Base-by-base conservation (phyloP, 2,797 vertebrate species). In the Mico argentatus region DNA sequence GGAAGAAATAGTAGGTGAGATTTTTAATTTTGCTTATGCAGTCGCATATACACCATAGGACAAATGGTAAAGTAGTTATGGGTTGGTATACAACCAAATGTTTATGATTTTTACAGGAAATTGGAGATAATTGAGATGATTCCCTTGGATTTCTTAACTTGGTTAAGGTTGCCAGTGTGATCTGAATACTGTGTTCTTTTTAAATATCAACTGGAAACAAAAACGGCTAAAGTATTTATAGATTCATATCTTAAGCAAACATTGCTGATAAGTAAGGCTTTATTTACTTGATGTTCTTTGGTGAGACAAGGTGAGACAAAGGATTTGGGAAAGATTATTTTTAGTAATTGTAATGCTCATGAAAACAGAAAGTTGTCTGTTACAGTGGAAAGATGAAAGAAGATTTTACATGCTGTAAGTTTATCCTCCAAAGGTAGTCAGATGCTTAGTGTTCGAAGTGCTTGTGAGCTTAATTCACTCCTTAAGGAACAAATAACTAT, bases 391-490 rank as follows among this genome's bases (percentile, higher is more conserved):
- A 95, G 87, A 52, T 80, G 72, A 96, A 76, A 57, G 77, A 93
- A 94, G 61, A 81, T 82, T 89, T 96, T 91, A 90, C 30, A 39
- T 30, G 24, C 57, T 84, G 2, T 77, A 90, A 57, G 22, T 93
- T 94, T 81, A 85, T 33, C 96, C 55, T 90, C 57, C 82, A 36
- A 84, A 94, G n/a, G 84, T 59, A 36, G 91, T 22, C 27, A n/a
- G 67, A 81, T 81, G 12, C 55, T 96, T 90, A 30, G 59, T 46
- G 20, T 91, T 87, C 82, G 70, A 95, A 91, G 97, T 96, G 84
- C 70, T 79, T 98, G 48, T 2, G 12, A 94, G 87, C 84, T 97
- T 90, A 97, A 86, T 90, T 97, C 97, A 97, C 57, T 90, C 76
- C 57, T 87, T 84, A 75, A 67, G 76, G 96, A 88, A 93, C 72